Evolutionary conservation across 2,888 invertebrate species (phyloP), one percentile per base, ranked within the genome.

Genomic region (Acanthosepion pharaonis): DNA sequence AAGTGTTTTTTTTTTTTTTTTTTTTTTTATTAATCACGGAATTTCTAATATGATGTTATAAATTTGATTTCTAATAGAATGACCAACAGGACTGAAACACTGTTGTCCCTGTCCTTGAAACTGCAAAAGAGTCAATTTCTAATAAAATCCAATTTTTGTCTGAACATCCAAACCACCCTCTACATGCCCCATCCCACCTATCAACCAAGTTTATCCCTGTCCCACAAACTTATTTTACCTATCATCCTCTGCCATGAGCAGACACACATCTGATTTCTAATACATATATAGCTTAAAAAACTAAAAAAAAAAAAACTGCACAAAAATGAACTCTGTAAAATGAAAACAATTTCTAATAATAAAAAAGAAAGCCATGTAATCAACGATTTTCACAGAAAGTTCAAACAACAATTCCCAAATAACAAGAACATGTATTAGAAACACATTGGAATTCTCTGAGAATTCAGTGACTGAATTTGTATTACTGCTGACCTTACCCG

Each of bases 11-110:
- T 20, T n/a, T n/a, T n/a, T n/a, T 59, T 25, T 78, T 78, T 78
- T 11, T n/a, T 78, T 78, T 11, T 15, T 4, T 78, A n/a, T 33
- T 78, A 11, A 78, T 78, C 78, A n/a, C 78, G 15, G 78, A 78
- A 78, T 78, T 78, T 78, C 78, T 78, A 78, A 78, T 78, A 78
- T 78, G 78, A 5, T 33, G n/a, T 78, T 78, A n/a, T 78, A 78
- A n/a, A 78, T 78, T 78, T 11, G 78, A 78, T n/a, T 78, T 78
- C 78, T 78, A 78, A 78, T 78, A 78, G n/a, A 78, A 78, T n/a
- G 15, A 78, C n/a, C 33, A 33, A 78, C n/a, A 78, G 1, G 15
- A 33, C n/a, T n/a, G n/a, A 78, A 78, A 33, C n/a, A 11, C n/a
- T 78, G 25, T 64, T 64, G 64, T 64, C 64, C 78, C n/a, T 78